These are phyloP conservation scores for Trissoscelio sp. DNA, from an alignment of 2,888 invertebrate species.

Conservation along the genomic window DNA sequence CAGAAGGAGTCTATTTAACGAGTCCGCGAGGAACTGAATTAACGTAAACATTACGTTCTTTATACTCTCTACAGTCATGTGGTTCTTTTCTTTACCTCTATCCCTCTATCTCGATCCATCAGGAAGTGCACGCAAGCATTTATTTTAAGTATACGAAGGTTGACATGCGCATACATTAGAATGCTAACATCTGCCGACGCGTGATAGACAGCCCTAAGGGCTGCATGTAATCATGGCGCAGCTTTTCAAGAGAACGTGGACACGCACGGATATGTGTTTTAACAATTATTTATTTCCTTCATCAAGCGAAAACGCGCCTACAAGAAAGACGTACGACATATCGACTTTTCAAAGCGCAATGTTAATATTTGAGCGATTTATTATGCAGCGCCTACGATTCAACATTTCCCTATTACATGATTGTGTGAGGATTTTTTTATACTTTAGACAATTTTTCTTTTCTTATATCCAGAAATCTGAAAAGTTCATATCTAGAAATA, in stretches of 20 bases:
- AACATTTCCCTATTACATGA: neutral
- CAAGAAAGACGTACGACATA: slow-evolving; percentile 54
- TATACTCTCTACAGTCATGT: slow-evolving; percentile 56
- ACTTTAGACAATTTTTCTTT: neutral
- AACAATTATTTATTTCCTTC: slow-evolving; percentile 68
- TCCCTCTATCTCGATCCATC: slow-evolving; percentile 71
- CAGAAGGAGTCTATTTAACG: slow-evolving; percentile 37
- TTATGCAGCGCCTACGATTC: slow-evolving; percentile 53
- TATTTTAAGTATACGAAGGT: slow-evolving; percentile 73
- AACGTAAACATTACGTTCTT: slow-evolving; percentile 64
- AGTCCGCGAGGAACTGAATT: slow-evolving; percentile 57
- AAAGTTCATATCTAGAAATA: neutral
- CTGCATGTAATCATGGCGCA: slow-evolving; percentile 71
- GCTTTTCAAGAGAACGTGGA: slow-evolving; percentile 71
- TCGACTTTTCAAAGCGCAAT: slow-evolving; percentile 47
- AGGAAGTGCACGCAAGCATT: slow-evolving; percentile 72
- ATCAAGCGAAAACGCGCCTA: slow-evolving; percentile 64
- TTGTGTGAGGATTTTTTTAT: slow-evolving; percentile 3
- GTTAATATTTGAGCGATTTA: slow-evolving; percentile 65
- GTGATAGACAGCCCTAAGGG: slow-evolving; percentile 73
- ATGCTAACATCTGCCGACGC: slow-evolving; percentile 76
- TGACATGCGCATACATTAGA: slow-evolving; percentile 79
- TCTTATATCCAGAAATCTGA: neutral
- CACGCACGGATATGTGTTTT: slow-evolving; percentile 68
- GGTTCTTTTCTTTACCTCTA: slow-evolving; percentile 66